Evolutionary conservation across 2,797 vertebrate species (phyloP), one percentile per base, ranked within the genome.

Genomic region (Neomorphus geoffroyi): DNA sequence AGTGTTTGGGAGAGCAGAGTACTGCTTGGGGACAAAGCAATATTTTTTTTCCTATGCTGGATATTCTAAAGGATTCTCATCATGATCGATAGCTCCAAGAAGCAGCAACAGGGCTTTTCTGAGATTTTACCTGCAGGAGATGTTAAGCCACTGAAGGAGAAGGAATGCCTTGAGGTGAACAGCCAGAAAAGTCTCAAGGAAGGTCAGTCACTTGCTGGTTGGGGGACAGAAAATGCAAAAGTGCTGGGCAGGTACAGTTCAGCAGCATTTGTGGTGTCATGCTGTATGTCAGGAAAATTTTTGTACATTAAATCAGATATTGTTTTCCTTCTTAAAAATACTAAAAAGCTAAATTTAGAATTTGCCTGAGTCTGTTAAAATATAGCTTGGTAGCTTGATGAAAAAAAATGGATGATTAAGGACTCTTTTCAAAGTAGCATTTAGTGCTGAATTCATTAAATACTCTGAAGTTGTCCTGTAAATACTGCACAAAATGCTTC

Each of bases 51-150:
- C 58, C 74, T 61, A 1, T 50, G 75, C 88, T 97, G 95, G 96
- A 97, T 97, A 6, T 78, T 91, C 92, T 96, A 18, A 97, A 89
- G 96, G 95, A 97, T 89, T 97, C 93, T 94, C 98, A 98, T 80
- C 97, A 98, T 98, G 98, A 98, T 98, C 83, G 98, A 98, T 81
- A 98, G 98, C 96, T 98, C 97, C 95, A 98, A 98, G 96, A 98
- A 98, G 93, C 98, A 98, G 97, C 98, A 96, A 21, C 97, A 97
- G 96, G 98, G 97, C 86, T 98, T 98, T 58, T 86, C 98, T 4
- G 97, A 98, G 92, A 97, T 98, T 91, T 82, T 98, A 75, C 95
- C 97, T 65, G 95, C 97, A 9, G 97, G 97, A 73, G 97, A 97
- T 71, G 95, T 97, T 21, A 97, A 98, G 82, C 95, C 97, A 2